A percentile compares a stretch with the other conserved stretches of the same genome.
Conservation (phyloP, 2,888 invertebrate genomes). For the Caenorhabditis parvicauda region DNA sequence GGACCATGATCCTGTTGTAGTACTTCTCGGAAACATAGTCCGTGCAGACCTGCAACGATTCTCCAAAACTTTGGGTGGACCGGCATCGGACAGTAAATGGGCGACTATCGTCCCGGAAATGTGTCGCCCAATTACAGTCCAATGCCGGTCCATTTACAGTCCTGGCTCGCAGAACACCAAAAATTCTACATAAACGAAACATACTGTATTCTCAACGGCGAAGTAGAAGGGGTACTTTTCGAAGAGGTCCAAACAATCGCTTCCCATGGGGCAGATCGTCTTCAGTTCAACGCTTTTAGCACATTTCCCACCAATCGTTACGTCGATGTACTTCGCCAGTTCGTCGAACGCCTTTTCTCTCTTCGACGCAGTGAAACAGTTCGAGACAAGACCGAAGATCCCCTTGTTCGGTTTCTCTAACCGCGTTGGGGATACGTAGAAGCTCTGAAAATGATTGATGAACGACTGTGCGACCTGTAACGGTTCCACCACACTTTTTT, state of each 20-base stretch:
- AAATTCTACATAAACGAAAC: background rate
- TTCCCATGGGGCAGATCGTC: constrained; percentile 35
- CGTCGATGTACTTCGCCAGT: constrained; percentile 50
- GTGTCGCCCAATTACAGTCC: too few relatives aligned
- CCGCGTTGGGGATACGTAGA: constrained; percentile 25
- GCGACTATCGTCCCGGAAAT: too few relatives aligned
- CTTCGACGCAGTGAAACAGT: constrained; percentile 51
- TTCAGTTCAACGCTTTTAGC: constrained; percentile 19
- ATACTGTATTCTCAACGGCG: constrained; percentile 53
- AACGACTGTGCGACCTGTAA: too few relatives aligned
- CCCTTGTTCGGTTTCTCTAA: constrained; percentile 42
- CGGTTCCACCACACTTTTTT: too few relatives aligned
- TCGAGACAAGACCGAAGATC: constrained; percentile 58
- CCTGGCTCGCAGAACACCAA: background rate
- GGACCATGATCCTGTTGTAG: constrained; percentile 37
- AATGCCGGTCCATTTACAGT: too few relatives aligned
- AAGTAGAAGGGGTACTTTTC: constrained; percentile 54
- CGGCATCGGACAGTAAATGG: too few relatives aligned
- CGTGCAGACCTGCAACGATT: constrained; percentile 35
- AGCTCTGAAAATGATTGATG: constrained; percentile 18
- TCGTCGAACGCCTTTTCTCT: constrained; percentile 44
- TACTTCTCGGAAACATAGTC: constrained; percentile 61
- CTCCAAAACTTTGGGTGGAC: too few relatives aligned
- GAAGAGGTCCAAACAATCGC: constrained; percentile 27
- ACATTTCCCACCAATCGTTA: constrained; percentile 54